A percentile compares a stretch with the other conserved stretches of the same genome.
These are phyloP conservation scores for Pogonus chalceus DNA, from an alignment of 1,140 invertebrate genomes.

Conservation along the genomic window DNA sequence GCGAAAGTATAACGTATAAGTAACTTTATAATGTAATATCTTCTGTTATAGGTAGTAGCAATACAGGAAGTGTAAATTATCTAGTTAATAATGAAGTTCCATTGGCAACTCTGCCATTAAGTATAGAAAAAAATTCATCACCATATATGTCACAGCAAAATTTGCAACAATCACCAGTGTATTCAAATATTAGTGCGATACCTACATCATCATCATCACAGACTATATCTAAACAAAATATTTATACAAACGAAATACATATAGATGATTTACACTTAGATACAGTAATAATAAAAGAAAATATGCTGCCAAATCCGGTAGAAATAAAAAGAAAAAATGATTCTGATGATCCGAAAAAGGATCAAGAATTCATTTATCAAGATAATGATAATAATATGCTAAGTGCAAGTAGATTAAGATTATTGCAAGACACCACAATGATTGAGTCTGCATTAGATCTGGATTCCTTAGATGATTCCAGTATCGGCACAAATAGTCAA, in stretches of 20 bases:
- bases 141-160: slow-evolving; percentile 32
- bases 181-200: slow-evolving; percentile 28
- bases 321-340: slow-evolving; percentile 1
- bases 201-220: slow-evolving; percentile 27
- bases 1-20: too few relatives aligned
- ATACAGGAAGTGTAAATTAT: slow-evolving; percentile 52
- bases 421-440: slow-evolving; percentile 75
- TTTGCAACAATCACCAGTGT: slow-evolving; percentile 30
- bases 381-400: slow-evolving; percentile 33
- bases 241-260: slow-evolving; percentile 12
- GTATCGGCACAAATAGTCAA: slow-evolving; percentile 31
- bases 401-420: slow-evolving; percentile 52
- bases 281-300: slow-evolving; percentile 26
- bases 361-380: slow-evolving; percentile 26
- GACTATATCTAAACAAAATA: slow-evolving; percentile 13
- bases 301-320: slow-evolving; percentile 12
- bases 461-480: slow-evolving; percentile 64
- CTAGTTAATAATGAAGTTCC: slow-evolving; percentile 52
- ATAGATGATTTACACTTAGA: slow-evolving; percentile 31
- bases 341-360: background rate
- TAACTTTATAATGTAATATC: background rate
- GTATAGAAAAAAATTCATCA: slow-evolving; percentile 35
- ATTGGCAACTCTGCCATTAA: slow-evolving; percentile 41
- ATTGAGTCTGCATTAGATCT: slow-evolving; percentile 77
- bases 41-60: slow-evolving; percentile 45